These are phyloP conservation scores for Lasiurus borealis DNA, from an alignment of 2,113 vertebrate genomes.

Conservation along the genomic window DNA sequence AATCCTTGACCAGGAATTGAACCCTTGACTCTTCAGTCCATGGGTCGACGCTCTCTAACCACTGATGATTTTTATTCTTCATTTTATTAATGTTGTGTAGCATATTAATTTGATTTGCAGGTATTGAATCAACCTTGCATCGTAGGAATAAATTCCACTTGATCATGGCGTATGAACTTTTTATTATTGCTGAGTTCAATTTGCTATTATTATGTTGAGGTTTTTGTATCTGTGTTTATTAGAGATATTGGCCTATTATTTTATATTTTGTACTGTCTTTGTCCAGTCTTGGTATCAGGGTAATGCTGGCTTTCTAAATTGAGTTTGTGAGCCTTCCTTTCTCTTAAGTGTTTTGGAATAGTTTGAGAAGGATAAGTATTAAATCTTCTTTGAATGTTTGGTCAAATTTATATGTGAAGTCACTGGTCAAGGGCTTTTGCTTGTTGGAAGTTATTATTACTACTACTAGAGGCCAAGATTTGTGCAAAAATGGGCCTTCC, in stretches of 20 bases:
- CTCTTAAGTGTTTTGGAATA: background rate
- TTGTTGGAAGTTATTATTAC: background rate
- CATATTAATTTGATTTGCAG: background rate
- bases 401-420: background rate
- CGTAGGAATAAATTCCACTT: background rate
- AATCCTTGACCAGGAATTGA: no score
- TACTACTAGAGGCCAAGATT: background rate
- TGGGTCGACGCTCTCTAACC: no score
- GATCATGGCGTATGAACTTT: background rate
- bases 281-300: background rate
- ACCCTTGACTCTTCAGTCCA: no score
- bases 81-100: background rate
- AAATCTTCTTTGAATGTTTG: background rate
- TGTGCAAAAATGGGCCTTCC: no score
- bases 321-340: background rate
- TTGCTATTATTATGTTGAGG: background rate
- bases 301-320: background rate
- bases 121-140: background rate
- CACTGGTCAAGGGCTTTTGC: background rate
- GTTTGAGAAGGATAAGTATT: background rate
- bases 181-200: background rate
- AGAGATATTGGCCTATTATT: background rate
- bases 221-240: background rate
- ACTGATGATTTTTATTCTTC: background rate
- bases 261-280: background rate